These are phyloP conservation scores for Lepidochrysops patricia DNA, from an alignment of 2,888 invertebrate genomes.

Conservation along the genomic window DNA sequence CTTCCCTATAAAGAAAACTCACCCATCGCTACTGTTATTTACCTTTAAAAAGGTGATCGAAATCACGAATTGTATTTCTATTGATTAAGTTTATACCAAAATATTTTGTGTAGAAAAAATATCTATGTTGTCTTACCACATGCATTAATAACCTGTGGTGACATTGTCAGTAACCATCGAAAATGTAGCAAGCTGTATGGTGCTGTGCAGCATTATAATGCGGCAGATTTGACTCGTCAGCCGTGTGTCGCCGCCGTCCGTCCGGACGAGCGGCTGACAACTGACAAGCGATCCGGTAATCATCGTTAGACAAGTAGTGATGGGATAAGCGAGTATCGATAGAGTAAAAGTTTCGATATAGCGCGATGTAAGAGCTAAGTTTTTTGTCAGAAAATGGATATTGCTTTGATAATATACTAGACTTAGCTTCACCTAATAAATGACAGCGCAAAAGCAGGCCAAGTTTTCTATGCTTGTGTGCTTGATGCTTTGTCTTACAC, in stretches of 20 bases:
- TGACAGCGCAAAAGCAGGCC: too few species aligned
- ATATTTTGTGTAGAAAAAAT: not conserved
- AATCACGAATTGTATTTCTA: too few species aligned
- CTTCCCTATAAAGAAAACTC: too few species aligned
- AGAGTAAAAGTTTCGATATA: not conserved
- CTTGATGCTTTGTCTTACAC: too few species aligned
- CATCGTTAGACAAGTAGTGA: slow-evolving; percentile 13
- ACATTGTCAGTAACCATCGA: not conserved
- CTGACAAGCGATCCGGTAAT: slow-evolving; percentile 19
- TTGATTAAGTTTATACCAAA: too few species aligned
- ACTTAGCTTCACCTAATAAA: too few species aligned
- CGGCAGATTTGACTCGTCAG: slow-evolving; percentile 14
- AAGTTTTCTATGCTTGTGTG: too few species aligned
- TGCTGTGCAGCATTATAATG: not conserved
- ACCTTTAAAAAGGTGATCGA: not conserved
- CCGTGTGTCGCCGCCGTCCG: slow-evolving; percentile 14
- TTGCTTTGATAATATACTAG: too few species aligned
- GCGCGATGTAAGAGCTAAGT: not conserved
- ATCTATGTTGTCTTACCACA: not conserved
- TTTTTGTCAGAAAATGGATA: not conserved
- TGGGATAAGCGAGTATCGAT: slow-evolving; percentile 11
- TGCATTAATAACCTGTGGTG: not conserved
- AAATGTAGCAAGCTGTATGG: not conserved
- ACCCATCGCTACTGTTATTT: too few species aligned
- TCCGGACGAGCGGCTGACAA: slow-evolving; percentile 16